Base-by-base conservation (phyloP, 2,113 vertebrate genomes). In the Hystrix cristata region DNA sequence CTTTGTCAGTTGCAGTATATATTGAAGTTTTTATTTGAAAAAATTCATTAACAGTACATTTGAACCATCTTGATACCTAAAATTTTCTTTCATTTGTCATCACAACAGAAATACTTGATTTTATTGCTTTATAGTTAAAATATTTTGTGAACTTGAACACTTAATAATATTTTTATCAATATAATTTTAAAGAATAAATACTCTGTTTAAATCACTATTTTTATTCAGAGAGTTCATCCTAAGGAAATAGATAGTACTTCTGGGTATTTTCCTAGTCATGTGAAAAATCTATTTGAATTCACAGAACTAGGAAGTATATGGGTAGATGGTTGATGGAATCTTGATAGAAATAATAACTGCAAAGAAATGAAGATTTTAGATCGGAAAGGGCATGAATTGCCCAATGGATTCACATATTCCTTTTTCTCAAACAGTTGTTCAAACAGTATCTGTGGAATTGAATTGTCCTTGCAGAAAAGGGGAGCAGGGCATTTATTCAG, bases 1-100 rank as follows among this genome's bases (percentile, higher is more conserved):
- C n/a, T 65, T 84, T 95, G 87, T 79, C 51, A 78, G 29, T 69
- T 91, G 51, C 38, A 85, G 53, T 69, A 59, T 69, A 69, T 60
- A 60, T 79, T 59, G 34, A 67, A 95, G 67, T 19, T 31, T 85
- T 85, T 79, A 3, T 64, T 51, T 85, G 78, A 51, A 74, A 90
- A 89, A 57, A 67, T 76, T 82, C 10, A 57, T 84, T 12, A 84
- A 25, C 43, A 57, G 7, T 76, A 29, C 84, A 23, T 94, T 94
- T 84, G 34, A 90, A 29, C 46, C 7, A 57, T 65, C 5, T 74
- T 76, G 34, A 48, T 89, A 89, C 3, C 19, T 72, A 89, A 64
- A 46, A 46, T 65, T 55, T 23, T 74, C 13, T 64, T 90, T 53
- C 43, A 88, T 34, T 88, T 82, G 34, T 88, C 46, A 74, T 90